Evolutionary conservation across 2,797 vertebrate genomes (phyloP).

Genomic region (Eleutherodactylus coqui): DNA sequence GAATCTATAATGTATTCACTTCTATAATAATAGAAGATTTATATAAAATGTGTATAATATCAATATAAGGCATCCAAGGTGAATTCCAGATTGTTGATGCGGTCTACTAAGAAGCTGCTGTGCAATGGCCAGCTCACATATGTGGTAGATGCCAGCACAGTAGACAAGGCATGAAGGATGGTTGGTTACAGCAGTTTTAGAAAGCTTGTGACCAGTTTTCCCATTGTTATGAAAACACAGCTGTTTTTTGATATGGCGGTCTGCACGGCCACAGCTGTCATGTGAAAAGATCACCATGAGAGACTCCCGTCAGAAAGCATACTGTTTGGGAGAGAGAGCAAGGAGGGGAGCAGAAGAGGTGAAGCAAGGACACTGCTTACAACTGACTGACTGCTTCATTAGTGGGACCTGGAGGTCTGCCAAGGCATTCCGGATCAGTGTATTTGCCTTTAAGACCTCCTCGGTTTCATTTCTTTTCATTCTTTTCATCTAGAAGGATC

Average conservation of each 20-base stretch:
- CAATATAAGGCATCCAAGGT: not conserved
- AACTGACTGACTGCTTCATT: conserved; percentile 70
- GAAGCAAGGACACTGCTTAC: conserved; percentile 61
- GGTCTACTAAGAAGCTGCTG: conserved; percentile 7
- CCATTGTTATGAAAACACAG: conserved; percentile 50
- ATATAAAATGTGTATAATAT: not conserved
- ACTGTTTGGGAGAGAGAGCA: conserved; percentile 47
- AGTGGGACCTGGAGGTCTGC: conserved; percentile 67
- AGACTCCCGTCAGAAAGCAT: conserved; percentile 38
- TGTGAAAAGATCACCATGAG: conserved; percentile 49
- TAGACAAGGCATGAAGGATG: conserved; percentile 10
- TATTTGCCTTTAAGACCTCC: conserved; percentile 63
- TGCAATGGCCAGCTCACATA: conserved; percentile 6
- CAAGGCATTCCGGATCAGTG: conserved; percentile 66
- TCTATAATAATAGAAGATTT: too few relatives aligned
- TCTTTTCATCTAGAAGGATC: conserved; percentile 57
- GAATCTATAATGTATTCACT: too few relatives aligned
- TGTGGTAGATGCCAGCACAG: conserved; percentile 7
- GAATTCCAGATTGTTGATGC: not conserved
- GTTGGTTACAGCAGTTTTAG: conserved; percentile 27
- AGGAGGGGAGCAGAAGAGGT: conserved; percentile 60
- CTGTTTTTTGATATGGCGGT: conserved; percentile 41
- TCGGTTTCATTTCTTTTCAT: conserved; percentile 54
- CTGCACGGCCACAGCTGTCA: conserved; percentile 39
- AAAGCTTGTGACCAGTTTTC: conserved; percentile 27